These are phyloP conservation scores for Cichladusa arquata DNA, from an alignment of 2,113 vertebrate species.

Conservation along the genomic window DNA sequence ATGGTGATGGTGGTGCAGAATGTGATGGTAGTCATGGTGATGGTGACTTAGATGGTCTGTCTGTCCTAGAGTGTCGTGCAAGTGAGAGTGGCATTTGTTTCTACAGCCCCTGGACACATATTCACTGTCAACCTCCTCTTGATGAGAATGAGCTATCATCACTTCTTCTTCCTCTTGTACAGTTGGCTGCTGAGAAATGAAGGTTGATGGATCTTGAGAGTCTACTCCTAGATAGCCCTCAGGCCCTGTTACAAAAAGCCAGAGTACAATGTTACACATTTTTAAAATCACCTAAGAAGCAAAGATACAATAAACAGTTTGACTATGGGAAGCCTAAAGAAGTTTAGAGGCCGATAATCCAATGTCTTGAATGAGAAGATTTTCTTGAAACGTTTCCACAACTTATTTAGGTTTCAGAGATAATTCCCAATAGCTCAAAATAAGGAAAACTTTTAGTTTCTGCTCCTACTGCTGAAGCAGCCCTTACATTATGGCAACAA, in stretches of 20 bases:
- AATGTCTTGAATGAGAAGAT: neutral
- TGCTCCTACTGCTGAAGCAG: neutral
- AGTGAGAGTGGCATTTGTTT: slow-evolving; percentile 97
- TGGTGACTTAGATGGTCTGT: slow-evolving; percentile 91
- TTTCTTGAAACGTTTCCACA: neutral
- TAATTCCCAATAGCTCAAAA: neutral
- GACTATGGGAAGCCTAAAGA: neutral
- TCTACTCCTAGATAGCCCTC: slow-evolving; percentile 73
- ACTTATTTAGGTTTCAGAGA: neutral
- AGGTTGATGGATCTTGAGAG: slow-evolving; percentile 72
- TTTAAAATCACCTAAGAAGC: neutral
- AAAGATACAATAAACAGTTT: neutral
- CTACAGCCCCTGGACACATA: slow-evolving; percentile 90
- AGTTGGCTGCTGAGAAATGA: slow-evolving; percentile 73
- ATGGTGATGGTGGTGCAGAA: slow-evolving; percentile 96
- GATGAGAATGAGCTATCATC: slow-evolving; percentile 85
- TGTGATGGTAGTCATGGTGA: slow-evolving; percentile 98
- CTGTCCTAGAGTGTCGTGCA: slow-evolving; percentile 93
- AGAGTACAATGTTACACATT: neutral
- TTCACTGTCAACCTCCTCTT: slow-evolving; percentile 75
- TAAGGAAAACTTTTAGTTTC: neutral
- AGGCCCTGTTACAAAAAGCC: slow-evolving; percentile 64
- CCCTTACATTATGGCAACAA: neutral
- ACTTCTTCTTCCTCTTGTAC: slow-evolving; percentile 91
- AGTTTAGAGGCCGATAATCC: neutral